Base-by-base conservation (phyloP, 2,888 invertebrate species). In the Horisme vitalbata region DNA sequence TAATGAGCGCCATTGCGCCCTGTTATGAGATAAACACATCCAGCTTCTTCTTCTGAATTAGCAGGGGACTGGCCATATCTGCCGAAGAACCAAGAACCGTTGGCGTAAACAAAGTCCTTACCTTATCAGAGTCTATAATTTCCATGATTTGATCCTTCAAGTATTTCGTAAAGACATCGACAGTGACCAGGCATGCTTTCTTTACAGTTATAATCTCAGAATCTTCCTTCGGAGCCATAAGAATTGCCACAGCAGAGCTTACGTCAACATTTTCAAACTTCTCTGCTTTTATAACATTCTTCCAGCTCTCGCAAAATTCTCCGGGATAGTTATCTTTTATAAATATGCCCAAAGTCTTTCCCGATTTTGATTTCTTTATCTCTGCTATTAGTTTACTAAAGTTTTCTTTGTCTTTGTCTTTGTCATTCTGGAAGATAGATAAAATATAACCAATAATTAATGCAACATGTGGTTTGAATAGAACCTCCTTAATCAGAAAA, bases 121-220 rank as follows among this genome's bases (percentile, higher is more conserved):
- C 95, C 91, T 95, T 97, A 77, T 99, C 99, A 3, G 97, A 95
- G 91, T 99, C 99, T 72, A 99, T 97, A 61, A 99, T 97, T 79
- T 98, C 98, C 95, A 99, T 98, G 57, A 99, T 96, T 84, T 99
- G 97, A 82, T 98, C 97, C 79, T 97, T 97, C 27, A 99, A 92
- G 83, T 97, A 98, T 80, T 99, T 99, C 34, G 95, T 96, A 79
- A 98, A 99, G 8, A 99, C 94, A 85, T 99, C 98, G 41, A 96
- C 95, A 6, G 98, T 96, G 7, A 97, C 97, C 74, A 95, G 89
- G 63, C 96, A 96, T 0, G 99, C 98, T 85, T 97, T 97, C 72
- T 96, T 97, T 39, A 99, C 94, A 5, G 95, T 94, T 35, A 94
- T 92, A 41, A 99, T 88, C 85, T 99, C 99, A 0, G 93, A 82